A percentile compares a stretch with the other conserved stretches of the same genome.
Evolutionary conservation across 2,797 vertebrate species (phyloP).

Genomic region (Gymnopithys bicolor): DNA sequence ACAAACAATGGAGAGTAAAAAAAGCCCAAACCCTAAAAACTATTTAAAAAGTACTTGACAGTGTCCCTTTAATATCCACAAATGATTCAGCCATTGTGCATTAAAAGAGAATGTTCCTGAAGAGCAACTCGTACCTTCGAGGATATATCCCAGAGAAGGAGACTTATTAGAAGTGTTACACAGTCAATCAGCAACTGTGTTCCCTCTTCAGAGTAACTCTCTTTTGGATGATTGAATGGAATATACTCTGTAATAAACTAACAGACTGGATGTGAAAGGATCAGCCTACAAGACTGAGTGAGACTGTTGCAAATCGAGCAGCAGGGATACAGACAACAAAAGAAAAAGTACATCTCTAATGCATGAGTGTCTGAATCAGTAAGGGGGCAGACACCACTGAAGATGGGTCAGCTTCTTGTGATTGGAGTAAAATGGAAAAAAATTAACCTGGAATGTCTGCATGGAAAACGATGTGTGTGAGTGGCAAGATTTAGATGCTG

Average conservation of each 20-base stretch:
- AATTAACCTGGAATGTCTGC: constrained; percentile 32
- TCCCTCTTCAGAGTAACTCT: constrained; percentile 49
- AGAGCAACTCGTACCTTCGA: constrained; percentile 39
- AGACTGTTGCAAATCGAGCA: constrained; percentile 37
- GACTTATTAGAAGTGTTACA: constrained; percentile 47
- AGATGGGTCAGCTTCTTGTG: not conserved
- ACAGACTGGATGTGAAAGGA: constrained; percentile 34
- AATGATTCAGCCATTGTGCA: constrained; percentile 73
- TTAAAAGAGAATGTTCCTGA: constrained; percentile 69
- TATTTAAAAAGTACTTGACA: constrained; percentile 82
- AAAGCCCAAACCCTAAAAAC: constrained; percentile 79
- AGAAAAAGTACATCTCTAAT: not conserved
- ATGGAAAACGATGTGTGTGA: constrained; percentile 20
- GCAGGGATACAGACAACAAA: constrained; percentile 37
- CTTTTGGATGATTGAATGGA: constrained; percentile 30
- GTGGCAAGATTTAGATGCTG: constrained; percentile 18
- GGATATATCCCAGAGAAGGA: constrained; percentile 61
- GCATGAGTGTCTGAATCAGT: not conserved
- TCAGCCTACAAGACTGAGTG: constrained; percentile 60
- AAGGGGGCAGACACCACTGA: not conserved
- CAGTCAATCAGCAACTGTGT: constrained; percentile 19
- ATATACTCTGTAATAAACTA: constrained; percentile 41
- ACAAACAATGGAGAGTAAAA: constrained; percentile 80
- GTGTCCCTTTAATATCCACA: constrained; percentile 77
- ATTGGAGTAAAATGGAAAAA: not conserved